Conservation (phyloP, 2,888 invertebrate genomes). For the Lutraria lutraria region DNA sequence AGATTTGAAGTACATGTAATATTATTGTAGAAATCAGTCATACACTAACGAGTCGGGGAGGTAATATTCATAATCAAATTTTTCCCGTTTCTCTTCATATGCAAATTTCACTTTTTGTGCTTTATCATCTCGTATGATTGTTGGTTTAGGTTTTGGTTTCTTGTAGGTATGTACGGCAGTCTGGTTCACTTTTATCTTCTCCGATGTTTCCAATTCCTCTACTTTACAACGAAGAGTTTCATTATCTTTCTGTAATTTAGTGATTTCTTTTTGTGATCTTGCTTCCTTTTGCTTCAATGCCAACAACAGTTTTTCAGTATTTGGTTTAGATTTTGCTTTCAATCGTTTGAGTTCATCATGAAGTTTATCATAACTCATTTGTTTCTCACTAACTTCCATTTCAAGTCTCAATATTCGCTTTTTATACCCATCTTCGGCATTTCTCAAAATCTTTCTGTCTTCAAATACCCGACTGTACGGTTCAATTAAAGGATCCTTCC, state of each 20-base stretch:
- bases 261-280: constrained; percentile 29
- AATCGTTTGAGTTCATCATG: constrained; percentile 36
- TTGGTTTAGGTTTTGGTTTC: constrained; percentile 18
- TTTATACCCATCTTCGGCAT: constrained; percentile 63
- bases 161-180: constrained; percentile 6
- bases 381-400: constrained; percentile 49
- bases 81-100: neutral
- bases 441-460: constrained; percentile 59
- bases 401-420: constrained; percentile 55
- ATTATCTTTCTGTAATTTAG: constrained; percentile 40
- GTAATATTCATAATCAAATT: constrained; percentile 43
- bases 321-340: constrained; percentile 34
- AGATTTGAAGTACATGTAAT: no score
- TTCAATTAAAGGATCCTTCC: constrained; percentile 55
- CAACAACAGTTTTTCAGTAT: neutral
- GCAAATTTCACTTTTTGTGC: neutral
- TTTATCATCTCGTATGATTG: neutral
- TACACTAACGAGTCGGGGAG: constrained; percentile 42
- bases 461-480: constrained; percentile 58
- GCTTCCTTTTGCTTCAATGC: constrained; percentile 11
- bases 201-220: neutral
- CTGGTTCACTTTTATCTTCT: constrained; percentile 21
- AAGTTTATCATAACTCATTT: constrained; percentile 37
- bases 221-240: neutral
- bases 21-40: neutral